Evolutionary conservation across 2,888 invertebrate genomes (phyloP).

Genomic region (Ceratothoa steindachneri): DNA sequence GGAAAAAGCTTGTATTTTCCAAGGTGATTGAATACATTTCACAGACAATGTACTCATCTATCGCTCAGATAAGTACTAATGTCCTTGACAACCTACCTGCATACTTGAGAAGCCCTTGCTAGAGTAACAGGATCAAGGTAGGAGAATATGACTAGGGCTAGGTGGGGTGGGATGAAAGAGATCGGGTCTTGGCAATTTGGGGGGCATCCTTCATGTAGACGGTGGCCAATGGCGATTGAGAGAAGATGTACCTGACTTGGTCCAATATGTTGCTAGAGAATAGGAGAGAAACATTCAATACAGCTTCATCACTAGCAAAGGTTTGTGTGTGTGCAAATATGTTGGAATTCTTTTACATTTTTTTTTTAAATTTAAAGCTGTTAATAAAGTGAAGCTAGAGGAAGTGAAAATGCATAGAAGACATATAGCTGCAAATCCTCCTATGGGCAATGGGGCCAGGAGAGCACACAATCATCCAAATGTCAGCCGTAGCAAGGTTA

Average conservation of each 20-base stretch:
- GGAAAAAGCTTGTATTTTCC: too few relatives aligned
- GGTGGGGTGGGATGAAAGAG: constrained; percentile 53
- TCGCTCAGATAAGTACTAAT: too few relatives aligned
- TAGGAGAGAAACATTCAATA: not conserved
- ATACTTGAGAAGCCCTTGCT: constrained; percentile 47
- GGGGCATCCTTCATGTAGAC: constrained; percentile 54
- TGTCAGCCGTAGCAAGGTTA: too few relatives aligned
- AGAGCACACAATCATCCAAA: too few relatives aligned
- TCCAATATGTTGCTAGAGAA: constrained; percentile 48
- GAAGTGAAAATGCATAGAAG: too few relatives aligned
- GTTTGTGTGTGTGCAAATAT: not conserved
- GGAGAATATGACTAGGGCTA: constrained; percentile 54
- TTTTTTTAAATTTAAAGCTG: too few relatives aligned
- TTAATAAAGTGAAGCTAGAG: too few relatives aligned
- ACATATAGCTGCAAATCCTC: too few relatives aligned
- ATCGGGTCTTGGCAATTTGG: constrained; percentile 56
- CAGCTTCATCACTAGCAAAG: not conserved
- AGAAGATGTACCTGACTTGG: constrained; percentile 54
- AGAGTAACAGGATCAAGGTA: constrained; percentile 54
- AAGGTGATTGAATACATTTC: too few relatives aligned
- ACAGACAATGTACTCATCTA: too few relatives aligned
- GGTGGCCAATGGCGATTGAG: constrained; percentile 50
- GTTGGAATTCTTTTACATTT: not conserved
- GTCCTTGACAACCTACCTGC: constrained; percentile 33
- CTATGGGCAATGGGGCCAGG: too few relatives aligned